phyloP scores from a whole-genome alignment of 2,113 vertebrate genomes.

The Macrotus californicus region DNA sequence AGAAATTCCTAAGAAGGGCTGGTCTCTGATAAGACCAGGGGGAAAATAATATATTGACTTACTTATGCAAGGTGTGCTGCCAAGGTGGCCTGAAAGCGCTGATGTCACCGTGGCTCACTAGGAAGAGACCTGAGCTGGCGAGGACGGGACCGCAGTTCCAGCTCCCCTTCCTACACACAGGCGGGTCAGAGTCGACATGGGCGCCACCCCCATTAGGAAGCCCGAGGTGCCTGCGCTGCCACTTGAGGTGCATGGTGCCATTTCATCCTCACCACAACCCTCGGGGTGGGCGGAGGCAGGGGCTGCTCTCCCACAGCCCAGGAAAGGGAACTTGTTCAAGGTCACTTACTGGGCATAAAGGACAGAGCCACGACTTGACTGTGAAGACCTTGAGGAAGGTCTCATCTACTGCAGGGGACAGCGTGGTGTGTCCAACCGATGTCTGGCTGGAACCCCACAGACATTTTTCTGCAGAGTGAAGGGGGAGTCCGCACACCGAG shows the following conservation, averaged over 20 bases:
- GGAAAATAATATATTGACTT: constrained; percentile 46
- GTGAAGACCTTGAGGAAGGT: neutral
- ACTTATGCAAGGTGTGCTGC: neutral
- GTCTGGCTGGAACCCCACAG: neutral
- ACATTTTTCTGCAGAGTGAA: neutral
- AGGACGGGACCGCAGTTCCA: neutral
- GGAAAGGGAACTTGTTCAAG: neutral
- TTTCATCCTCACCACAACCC: neutral
- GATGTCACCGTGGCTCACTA: neutral
- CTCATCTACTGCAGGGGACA: neutral
- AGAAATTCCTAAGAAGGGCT: constrained; percentile 59
- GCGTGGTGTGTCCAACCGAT: neutral
- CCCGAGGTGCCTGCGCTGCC: neutral
- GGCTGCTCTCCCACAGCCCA: neutral
- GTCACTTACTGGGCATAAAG: neutral
- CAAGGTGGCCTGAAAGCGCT: constrained; percentile 38
- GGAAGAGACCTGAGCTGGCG: neutral
- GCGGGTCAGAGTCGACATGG: neutral
- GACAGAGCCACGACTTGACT: neutral
- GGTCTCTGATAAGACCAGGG: neutral
- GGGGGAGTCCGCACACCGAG: neutral
- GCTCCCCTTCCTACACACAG: accelerated
- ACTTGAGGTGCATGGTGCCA: accelerated
- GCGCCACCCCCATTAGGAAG: neutral
- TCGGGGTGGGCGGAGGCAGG: neutral